Evolutionary conservation across 1,140 invertebrate genomes (phyloP), one percentile per base, ranked within the genome.

Genomic region (Drosophila erecta): DNA sequence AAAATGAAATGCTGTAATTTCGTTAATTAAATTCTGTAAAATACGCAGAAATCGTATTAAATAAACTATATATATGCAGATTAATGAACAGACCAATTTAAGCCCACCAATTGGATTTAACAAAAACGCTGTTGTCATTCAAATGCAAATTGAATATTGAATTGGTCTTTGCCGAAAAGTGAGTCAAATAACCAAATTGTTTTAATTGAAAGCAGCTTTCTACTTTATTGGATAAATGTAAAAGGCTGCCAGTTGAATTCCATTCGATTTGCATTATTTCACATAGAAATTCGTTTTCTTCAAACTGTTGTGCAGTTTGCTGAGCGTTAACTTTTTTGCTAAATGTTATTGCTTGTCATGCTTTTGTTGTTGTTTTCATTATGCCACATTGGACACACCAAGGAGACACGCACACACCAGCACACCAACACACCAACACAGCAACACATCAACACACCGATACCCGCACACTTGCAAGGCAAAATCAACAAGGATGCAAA

Each of bases 301-400:
- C 22, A 41, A 57, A 41, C 20, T 55, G 30, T 57, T 59, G 57
- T 58, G 54, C 51, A 59, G 54, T 73, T 81, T 47, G 37, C 57
- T 38, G 46, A 33, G 54, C 79, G 59, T 67, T 73, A 77, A 56
- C 54, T 81, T 81, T 69, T 69, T 74, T 62, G 61, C 58, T 59
- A 76, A 73, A 62, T 81, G 74, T 83, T 78, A 60, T 83, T 78
- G 74, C 65, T 69, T 58, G 75, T 51, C 50, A 44, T 79, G 65
- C 72, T 60, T 71, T 76, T 78, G 72, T 75, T 75, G 72, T 75
- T 75, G 46, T 75, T 75, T 65, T 47, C 37, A 38, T 75, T 75
- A 53, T 66, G 72, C 70, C 51, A 75, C 43, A 65, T 56, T 75
- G 60, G 38, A 75, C 59, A 75, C 61, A 40, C 12, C 61, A 67